phyloP scores from a whole-genome alignment of 2,888 invertebrate species.

The Allacma fusca region DNA sequence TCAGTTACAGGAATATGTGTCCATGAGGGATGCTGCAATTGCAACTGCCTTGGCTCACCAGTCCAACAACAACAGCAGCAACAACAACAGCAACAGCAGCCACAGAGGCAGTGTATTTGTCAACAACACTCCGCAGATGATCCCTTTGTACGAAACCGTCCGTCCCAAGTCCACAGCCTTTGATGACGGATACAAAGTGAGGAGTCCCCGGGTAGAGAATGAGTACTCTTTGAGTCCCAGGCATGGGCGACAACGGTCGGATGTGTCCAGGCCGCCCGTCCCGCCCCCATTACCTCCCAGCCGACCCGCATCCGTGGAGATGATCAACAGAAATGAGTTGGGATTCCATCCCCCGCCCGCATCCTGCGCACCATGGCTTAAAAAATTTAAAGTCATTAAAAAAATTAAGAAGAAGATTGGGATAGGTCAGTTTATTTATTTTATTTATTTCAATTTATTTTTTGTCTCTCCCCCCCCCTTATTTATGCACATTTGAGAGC shows the following conservation, averaged over 20 bases:
- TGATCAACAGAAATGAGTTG: constrained; percentile 21
- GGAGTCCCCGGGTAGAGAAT: background rate
- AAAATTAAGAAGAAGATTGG: constrained; percentile 89
- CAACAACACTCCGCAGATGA: background rate
- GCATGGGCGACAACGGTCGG: constrained; percentile 30
- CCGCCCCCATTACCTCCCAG: constrained; percentile 28
- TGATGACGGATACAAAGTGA: background rate
- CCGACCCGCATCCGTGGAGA: background rate
- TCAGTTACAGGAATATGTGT: background rate
- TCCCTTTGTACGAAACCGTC: constrained; percentile 28
- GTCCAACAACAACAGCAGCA: background rate
- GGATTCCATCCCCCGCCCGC: constrained; percentile 1
- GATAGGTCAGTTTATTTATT: constrained; percentile 73
- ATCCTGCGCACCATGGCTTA: constrained; percentile 56
- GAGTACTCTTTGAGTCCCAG: background rate
- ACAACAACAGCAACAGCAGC: background rate
- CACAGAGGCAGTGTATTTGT: background rate
- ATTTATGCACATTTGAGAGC: too few relatives aligned
- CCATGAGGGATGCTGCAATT: background rate
- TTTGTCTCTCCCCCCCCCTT: too few relatives aligned
- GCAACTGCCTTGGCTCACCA: background rate
- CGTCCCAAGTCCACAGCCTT: constrained; percentile 30
- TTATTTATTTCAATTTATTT: too few relatives aligned
- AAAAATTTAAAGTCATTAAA: constrained; percentile 88
- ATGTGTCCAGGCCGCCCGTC: constrained; percentile 1